A percentile compares a stretch with the other conserved stretches of the same genome.
Evolutionary conservation across 2,113 vertebrate genomes (phyloP).

Genomic region (Alethe diademata): DNA sequence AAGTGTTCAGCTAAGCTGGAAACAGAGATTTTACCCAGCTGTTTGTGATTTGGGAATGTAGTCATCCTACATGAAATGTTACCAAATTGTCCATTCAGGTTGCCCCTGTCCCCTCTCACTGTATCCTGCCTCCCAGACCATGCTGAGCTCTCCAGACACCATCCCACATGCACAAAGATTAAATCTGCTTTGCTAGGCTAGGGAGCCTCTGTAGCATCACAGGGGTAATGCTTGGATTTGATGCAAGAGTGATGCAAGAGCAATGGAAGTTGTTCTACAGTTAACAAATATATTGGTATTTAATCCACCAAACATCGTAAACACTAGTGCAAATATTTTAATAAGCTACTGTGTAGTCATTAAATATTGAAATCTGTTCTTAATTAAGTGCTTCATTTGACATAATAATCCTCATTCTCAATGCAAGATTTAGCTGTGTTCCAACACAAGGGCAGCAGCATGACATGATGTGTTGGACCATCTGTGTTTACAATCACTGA

Average conservation of each 20-base stretch:
- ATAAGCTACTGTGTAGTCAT: slow-evolving; percentile 35
- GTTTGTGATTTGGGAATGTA: not conserved
- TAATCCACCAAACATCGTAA: slow-evolving; percentile 18
- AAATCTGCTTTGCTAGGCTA: not conserved
- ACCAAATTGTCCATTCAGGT: not conserved
- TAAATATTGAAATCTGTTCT: slow-evolving; percentile 59
- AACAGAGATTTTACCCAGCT: not conserved
- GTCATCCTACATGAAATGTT: not conserved
- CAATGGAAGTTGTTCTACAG: not conserved
- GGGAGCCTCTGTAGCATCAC: not conserved
- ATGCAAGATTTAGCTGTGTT: not conserved
- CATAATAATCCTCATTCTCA: slow-evolving; percentile 43
- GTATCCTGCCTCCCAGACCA: not conserved
- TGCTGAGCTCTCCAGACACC: not conserved
- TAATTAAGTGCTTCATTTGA: slow-evolving; percentile 55
- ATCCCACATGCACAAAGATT: not conserved
- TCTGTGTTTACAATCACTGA: slow-evolving; percentile 50
- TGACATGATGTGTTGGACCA: slow-evolving; percentile 9
- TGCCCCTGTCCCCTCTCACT: not conserved
- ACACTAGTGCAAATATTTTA: slow-evolving; percentile 42
- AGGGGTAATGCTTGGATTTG: not conserved
- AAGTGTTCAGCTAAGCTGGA: not conserved
- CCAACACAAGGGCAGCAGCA: slow-evolving; percentile 45
- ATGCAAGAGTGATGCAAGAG: not conserved
- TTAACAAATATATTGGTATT: slow-evolving; percentile 30